Conservation (phyloP, 2,888 invertebrate genomes). For the Lasioglossum marginatum region DNA sequence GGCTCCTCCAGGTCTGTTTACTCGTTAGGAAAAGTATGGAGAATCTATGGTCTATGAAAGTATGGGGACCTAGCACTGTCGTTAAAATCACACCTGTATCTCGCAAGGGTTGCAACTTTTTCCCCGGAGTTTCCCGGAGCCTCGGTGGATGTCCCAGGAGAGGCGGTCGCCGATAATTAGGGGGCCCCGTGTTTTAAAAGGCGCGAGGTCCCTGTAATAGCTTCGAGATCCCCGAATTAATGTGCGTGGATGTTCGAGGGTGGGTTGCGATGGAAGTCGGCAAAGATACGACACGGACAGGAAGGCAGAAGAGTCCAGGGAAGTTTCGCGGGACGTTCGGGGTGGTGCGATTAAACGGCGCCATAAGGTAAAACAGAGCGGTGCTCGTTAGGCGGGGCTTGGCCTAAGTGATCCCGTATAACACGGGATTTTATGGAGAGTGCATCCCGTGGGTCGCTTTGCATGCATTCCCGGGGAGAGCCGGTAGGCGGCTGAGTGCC, state of each 20-base stretch:
- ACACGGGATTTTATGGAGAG: constrained; percentile 84
- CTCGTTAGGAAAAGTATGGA: background rate
- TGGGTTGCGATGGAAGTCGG: constrained; percentile 9
- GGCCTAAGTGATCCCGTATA: constrained; percentile 84
- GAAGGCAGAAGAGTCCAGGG: constrained; percentile 40
- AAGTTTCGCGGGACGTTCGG: constrained; percentile 63
- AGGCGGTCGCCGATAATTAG: constrained; percentile 13
- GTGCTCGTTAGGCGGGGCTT: constrained; percentile 80
- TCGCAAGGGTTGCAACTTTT: background rate
- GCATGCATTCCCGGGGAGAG: constrained; percentile 75
- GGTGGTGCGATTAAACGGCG: constrained; percentile 62
- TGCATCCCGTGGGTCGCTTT: constrained; percentile 80
- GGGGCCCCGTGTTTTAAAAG: constrained; percentile 35
- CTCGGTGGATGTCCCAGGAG: background rate
- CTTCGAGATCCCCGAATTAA: constrained; percentile 40
- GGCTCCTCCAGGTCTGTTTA: background rate
- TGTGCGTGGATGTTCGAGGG: background rate
- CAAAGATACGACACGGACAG: constrained; percentile 52
- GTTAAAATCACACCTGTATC: background rate
- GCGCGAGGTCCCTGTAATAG: constrained; percentile 10
- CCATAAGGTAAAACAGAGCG: constrained; percentile 59
- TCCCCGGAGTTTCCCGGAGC: background rate
- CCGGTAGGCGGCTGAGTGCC: constrained; percentile 73
- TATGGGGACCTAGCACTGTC: background rate
- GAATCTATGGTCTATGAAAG: background rate